Evolutionary conservation across 2,888 invertebrate species (phyloP).

Genomic region (Acanthosepion pharaonis): DNA sequence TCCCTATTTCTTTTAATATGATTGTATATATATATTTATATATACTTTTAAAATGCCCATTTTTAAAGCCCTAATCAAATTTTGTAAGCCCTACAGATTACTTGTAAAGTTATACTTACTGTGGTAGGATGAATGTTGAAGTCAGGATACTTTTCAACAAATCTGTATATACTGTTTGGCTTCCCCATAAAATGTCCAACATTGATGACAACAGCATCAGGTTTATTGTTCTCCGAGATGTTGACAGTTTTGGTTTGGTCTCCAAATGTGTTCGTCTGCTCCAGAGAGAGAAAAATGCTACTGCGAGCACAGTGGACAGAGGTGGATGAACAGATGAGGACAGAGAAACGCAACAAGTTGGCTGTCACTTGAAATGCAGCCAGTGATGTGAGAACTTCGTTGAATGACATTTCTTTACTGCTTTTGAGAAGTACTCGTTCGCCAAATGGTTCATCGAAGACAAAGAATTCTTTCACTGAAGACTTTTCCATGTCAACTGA

Average conservation of each 20-base stretch:
- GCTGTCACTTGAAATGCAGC: slow-evolving; percentile 41
- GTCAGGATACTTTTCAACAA: slow-evolving; percentile 43
- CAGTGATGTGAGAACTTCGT: background rate
- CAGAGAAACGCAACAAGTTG: slow-evolving; percentile 45
- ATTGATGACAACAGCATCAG: slow-evolving; percentile 33
- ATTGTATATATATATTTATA: too few relatives aligned
- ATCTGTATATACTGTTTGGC: slow-evolving; percentile 45
- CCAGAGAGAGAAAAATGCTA: slow-evolving; percentile 44
- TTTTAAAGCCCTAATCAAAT: too few relatives aligned
- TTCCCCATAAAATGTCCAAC: slow-evolving; percentile 43
- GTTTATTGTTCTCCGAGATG: slow-evolving; percentile 40
- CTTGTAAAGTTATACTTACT: background rate
- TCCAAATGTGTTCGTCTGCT: slow-evolving; percentile 34
- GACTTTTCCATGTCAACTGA: slow-evolving; percentile 34
- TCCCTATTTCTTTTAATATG: too few relatives aligned
- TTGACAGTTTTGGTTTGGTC: slow-evolving; percentile 43
- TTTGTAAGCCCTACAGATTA: too few relatives aligned
- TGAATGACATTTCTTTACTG: slow-evolving; percentile 40
- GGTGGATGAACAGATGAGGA: slow-evolving; percentile 35
- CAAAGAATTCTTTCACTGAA: slow-evolving; percentile 37
- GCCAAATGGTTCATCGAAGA: slow-evolving; percentile 39
- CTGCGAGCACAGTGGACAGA: slow-evolving; percentile 6
- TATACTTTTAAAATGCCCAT: too few relatives aligned
- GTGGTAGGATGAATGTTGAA: slow-evolving; percentile 43
- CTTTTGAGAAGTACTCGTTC: slow-evolving; percentile 24